phyloP scores from a whole-genome alignment of 2,113 vertebrate species.

The Clarias gariepinus region DNA sequence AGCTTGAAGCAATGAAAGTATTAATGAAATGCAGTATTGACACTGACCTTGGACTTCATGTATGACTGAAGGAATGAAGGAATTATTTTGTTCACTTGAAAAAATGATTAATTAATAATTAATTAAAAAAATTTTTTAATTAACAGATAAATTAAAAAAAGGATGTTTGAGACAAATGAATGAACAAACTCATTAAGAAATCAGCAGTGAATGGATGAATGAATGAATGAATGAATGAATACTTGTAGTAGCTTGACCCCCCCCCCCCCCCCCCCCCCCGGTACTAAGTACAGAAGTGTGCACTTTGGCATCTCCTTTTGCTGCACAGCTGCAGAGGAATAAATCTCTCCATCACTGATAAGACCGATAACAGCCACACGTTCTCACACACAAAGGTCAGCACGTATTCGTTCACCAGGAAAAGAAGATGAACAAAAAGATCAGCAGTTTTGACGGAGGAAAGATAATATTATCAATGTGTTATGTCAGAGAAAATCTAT shows the following conservation, averaged over 20 bases:
- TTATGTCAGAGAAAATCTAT: too few relatives aligned
- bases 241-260: too few relatives aligned
- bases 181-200: background rate
- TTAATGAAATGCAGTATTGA: background rate
- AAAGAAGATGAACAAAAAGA: background rate
- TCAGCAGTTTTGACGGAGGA: background rate
- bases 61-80: too few relatives aligned
- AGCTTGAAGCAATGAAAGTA: background rate
- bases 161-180: background rate
- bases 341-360: constrained; percentile 5
- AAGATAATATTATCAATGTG: too few relatives aligned
- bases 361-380: background rate
- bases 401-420: background rate
- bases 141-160: background rate
- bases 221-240: background rate
- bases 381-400: background rate
- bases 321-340: background rate
- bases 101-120: background rate
- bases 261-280: background rate
- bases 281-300: background rate
- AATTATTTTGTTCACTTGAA: background rate
- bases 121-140: background rate
- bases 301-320: background rate
- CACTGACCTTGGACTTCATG: background rate
- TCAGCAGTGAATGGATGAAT: background rate